Percentiles rank a stretch among this genome's conserved stretches.
Conservation (phyloP, 2,797 vertebrate species). For the Hemibagrus guttatus region DNA sequence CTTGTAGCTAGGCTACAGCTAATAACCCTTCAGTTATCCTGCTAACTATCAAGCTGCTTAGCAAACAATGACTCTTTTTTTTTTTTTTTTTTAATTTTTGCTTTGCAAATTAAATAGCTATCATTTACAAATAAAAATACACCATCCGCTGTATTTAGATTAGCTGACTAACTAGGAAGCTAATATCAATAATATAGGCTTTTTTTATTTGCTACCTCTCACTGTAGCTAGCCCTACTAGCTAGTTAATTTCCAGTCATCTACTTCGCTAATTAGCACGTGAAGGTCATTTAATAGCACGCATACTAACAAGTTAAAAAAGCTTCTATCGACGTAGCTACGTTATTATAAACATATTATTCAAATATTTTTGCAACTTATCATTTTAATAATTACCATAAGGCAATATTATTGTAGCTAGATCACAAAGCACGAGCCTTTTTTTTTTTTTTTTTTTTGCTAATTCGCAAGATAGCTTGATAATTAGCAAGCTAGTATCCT, state of each 20-base stretch:
- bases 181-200: background rate
- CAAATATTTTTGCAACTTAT: background rate
- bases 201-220: background rate
- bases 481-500: background rate
- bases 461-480: background rate
- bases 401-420: background rate
- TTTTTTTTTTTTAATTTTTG: background rate
- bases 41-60: background rate
- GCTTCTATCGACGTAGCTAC: background rate
- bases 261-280: background rate
- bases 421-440: too few relatives aligned
- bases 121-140: background rate
- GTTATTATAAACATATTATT: background rate
- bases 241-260: background rate
- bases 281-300: background rate
- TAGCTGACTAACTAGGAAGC: background rate
- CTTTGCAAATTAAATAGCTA: background rate
- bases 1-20: background rate
- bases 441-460: too few relatives aligned
- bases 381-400: background rate
- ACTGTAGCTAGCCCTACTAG: background rate
- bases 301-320: background rate
- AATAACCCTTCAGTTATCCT: background rate
- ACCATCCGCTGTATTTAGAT: background rate
- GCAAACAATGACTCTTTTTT: background rate